Conservation (phyloP, 2,113 vertebrate species). For the Phrynosoma platyrhinos region DNA sequence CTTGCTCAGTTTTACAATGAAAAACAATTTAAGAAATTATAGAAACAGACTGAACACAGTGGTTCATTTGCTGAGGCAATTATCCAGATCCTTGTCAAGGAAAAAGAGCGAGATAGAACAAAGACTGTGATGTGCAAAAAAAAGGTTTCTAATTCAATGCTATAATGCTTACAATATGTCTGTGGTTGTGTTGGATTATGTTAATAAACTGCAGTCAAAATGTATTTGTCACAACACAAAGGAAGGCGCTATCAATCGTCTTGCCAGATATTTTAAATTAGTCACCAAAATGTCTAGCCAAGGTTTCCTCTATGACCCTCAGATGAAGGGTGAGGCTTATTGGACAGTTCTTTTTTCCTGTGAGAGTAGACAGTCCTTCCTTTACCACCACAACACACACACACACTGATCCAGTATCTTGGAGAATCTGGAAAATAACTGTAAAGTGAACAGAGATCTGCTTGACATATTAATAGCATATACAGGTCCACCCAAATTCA, state of each 20-base stretch:
- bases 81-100: slow-evolving; percentile 83
- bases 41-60: slow-evolving; percentile 83
- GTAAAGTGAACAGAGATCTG: slow-evolving; percentile 68
- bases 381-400: slow-evolving; percentile 46
- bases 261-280: slow-evolving; percentile 86
- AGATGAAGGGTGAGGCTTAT: slow-evolving; percentile 71
- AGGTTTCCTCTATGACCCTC: slow-evolving; percentile 83
- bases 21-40: slow-evolving; percentile 86
- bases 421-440: slow-evolving; percentile 77
- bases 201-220: slow-evolving; percentile 82
- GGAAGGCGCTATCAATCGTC: slow-evolving; percentile 78
- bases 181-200: slow-evolving; percentile 81
- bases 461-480: slow-evolving; percentile 66
- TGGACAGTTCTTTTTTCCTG: slow-evolving; percentile 63
- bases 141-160: slow-evolving; percentile 83
- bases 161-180: slow-evolving; percentile 83
- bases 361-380: slow-evolving; percentile 63
- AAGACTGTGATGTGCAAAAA: slow-evolving; percentile 78
- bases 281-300: slow-evolving; percentile 86
- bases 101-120: slow-evolving; percentile 49
- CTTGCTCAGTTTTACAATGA: slow-evolving; percentile 79
- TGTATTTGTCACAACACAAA: slow-evolving; percentile 85
- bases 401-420: slow-evolving; percentile 57
- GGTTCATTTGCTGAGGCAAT: slow-evolving; percentile 85
- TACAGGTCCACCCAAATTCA: slow-evolving; percentile 55